phyloP scores from a whole-genome alignment of 2,113 vertebrate species.

The Sapajus apella region DNA sequence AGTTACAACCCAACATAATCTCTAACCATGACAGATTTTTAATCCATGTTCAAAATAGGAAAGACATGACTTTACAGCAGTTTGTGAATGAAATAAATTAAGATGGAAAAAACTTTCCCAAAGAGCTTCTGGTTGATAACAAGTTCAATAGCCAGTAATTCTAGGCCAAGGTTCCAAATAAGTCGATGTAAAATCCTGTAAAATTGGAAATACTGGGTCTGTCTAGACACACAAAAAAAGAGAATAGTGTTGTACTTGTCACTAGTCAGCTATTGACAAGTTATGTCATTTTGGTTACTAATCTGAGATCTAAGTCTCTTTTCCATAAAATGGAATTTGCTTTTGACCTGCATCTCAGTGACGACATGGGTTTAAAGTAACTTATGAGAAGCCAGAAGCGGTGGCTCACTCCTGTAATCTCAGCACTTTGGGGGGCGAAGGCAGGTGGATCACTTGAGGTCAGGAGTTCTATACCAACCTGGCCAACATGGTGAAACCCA shows the following conservation, averaged over 20 bases:
- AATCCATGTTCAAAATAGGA: background rate
- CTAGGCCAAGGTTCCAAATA: background rate
- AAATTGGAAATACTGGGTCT: background rate
- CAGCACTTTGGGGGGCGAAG: background rate
- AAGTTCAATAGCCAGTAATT: background rate
- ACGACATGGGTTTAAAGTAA: background rate
- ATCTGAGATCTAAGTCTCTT: background rate
- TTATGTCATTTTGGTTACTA: background rate
- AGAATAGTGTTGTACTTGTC: background rate
- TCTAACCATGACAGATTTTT: background rate
- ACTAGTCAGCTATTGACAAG: background rate
- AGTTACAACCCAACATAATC: background rate
- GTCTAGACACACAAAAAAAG: background rate
- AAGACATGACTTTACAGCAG: background rate
- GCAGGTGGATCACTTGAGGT: background rate
- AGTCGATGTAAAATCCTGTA: background rate
- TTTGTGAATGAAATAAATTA: conserved; percentile 35
- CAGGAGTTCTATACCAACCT: background rate
- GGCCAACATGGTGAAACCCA: background rate
- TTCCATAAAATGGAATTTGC: background rate
- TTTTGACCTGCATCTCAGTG: background rate
- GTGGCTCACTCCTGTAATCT: background rate
- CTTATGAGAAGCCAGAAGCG: background rate
- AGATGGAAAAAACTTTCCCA: background rate
- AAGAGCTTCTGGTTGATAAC: background rate